Evolutionary conservation across 2,113 vertebrate genomes (phyloP).

Genomic region (Pteropus alecto): DNA sequence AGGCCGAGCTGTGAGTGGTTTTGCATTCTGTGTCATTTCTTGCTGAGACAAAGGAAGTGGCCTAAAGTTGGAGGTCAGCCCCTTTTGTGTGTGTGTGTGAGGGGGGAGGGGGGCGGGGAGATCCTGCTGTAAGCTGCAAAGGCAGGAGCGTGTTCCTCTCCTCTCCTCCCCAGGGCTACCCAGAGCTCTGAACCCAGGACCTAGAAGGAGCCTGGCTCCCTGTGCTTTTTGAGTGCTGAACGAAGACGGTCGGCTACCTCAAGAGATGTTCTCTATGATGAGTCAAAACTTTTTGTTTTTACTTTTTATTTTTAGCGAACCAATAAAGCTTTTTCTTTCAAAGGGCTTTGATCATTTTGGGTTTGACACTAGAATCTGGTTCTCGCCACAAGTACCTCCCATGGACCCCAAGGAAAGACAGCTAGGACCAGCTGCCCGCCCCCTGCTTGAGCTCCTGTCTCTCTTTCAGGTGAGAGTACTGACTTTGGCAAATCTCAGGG

Average conservation of each 20-base stretch:
- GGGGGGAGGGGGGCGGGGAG: too few relatives aligned
- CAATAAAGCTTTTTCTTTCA: neutral
- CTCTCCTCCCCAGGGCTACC: neutral
- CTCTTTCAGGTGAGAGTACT: slow-evolving; percentile 90
- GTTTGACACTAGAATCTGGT: neutral
- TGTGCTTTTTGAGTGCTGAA: neutral
- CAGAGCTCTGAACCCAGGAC: neutral
- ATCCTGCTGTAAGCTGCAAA: neutral
- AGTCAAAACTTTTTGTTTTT: neutral
- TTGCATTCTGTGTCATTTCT: neutral
- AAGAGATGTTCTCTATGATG: neutral
- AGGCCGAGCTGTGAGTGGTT: neutral
- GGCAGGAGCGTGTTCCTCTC: neutral
- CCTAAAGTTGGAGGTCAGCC: neutral
- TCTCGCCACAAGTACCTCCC: neutral
- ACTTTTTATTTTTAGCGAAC: neutral
- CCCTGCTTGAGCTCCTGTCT: slow-evolving; percentile 88
- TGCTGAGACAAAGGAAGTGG: neutral
- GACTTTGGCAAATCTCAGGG: slow-evolving; percentile 93
- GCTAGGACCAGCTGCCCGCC: neutral
- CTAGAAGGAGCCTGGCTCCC: neutral
- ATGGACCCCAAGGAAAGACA: neutral
- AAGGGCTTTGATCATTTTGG: neutral
- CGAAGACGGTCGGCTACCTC: neutral
- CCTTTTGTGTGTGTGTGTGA: neutral